Conservation (phyloP, 1,140 invertebrate genomes). For the Acromyrmex heyeri region DNA sequence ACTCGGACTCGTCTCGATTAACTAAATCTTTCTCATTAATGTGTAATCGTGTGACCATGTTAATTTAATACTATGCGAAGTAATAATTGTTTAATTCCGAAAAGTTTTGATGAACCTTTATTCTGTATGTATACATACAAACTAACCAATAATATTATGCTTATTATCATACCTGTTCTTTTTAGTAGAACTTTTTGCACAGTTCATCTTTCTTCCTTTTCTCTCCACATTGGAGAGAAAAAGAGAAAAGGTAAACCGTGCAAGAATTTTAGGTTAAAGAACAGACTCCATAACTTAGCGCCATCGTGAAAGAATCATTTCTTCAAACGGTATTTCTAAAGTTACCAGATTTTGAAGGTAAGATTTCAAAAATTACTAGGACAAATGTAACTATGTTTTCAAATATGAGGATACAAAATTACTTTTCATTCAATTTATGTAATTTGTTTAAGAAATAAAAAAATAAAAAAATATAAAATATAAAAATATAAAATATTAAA, state of each 20-base stretch:
- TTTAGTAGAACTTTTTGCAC: no score
- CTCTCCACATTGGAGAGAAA: no score
- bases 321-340: not conserved
- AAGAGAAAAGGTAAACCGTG: no score
- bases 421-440: not conserved
- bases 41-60: slow-evolving; percentile 87
- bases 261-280: no score
- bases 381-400: not conserved
- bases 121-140: not conserved
- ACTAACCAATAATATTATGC: slow-evolving; percentile 1
- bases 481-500: not conserved
- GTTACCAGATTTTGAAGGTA: not conserved
- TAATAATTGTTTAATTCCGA: not conserved
- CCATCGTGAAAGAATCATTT: not conserved
- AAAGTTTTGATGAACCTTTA: slow-evolving; percentile 6
- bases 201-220: no score
- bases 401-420: no score
- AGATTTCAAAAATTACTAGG: not conserved
- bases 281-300: not conserved
- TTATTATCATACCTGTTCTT: no score
- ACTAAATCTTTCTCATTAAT: slow-evolving; percentile 85
- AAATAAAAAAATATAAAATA: not conserved
- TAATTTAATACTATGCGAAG: slow-evolving; percentile 24
- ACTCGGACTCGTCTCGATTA: slow-evolving; percentile 80
- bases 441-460: not conserved